phyloP scores from a whole-genome alignment of 1,140 invertebrate species.

The Brachionus rotundiformis region DNA sequence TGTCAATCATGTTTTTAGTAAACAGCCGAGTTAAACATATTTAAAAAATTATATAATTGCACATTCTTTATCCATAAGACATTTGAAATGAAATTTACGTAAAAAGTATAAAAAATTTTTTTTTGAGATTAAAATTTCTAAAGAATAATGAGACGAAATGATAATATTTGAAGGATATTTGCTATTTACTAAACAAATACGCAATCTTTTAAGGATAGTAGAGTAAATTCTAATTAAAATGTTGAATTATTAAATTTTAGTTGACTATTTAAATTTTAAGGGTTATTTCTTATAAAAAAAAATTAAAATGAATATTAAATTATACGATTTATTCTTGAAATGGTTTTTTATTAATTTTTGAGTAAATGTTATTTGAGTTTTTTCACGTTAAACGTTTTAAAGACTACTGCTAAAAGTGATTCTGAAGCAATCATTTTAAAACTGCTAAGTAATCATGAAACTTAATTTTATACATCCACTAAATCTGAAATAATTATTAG shows the following conservation, averaged over 20 bases:
- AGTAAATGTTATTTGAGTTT: slow-evolving; percentile 6
- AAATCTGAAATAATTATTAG: not conserved
- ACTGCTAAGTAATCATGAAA: not conserved
- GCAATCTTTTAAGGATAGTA: not conserved
- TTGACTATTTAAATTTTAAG: not conserved
- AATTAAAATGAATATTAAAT: too few species aligned
- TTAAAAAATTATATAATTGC: not conserved
- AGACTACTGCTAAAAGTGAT: not conserved
- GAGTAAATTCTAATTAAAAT: not conserved
- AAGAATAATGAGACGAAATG: not conserved
- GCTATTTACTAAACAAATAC: not conserved
- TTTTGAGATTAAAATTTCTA: not conserved
- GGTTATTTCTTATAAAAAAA: not conserved
- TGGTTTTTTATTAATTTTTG: not conserved
- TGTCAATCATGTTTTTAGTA: not conserved
- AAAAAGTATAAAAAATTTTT: not conserved
- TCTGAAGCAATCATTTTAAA: not conserved
- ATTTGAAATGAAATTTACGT: not conserved
- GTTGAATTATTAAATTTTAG: not conserved
- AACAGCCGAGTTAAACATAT: not conserved
- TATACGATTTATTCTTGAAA: too few species aligned
- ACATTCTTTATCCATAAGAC: not conserved
- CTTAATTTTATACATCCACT: not conserved
- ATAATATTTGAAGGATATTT: not conserved
- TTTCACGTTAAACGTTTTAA: not conserved